These are phyloP conservation scores for Drosophila setifemur DNA, from an alignment of 1,140 invertebrate species.

Conservation along the genomic window DNA sequence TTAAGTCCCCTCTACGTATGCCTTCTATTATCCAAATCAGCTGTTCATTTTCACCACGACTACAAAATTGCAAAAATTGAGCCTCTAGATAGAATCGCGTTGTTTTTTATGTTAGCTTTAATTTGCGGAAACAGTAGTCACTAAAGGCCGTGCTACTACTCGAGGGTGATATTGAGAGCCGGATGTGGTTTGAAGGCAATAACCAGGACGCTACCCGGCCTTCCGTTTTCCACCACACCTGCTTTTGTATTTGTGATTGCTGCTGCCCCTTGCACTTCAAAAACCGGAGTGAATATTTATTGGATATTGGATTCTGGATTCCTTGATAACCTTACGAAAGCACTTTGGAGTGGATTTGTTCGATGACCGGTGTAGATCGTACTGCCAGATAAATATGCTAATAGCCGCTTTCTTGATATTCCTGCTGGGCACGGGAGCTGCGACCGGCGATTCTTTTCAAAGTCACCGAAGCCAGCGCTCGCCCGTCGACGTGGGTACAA, in stretches of 20 bases:
- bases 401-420: slow-evolving; percentile 7
- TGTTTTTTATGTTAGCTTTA: not conserved
- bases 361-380: not conserved
- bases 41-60: no score
- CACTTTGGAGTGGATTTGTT: not conserved
- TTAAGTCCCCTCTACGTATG: no score
- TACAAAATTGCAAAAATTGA: not conserved
- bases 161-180: not conserved
- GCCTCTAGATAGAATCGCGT: no score
- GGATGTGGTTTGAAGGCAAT: not conserved
- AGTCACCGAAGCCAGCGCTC: slow-evolving; percentile 9
- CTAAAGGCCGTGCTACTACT: not conserved
- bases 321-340: not conserved
- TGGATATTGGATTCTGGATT: not conserved
- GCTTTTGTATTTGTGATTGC: not conserved
- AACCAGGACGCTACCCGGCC: not conserved
- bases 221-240: not conserved
- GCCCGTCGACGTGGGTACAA: slow-evolving; percentile 4
- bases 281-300: not conserved
- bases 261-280: not conserved
- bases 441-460: not conserved
- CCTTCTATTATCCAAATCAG: no score
- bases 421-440: not conserved
- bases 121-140: not conserved
- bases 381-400: slow-evolving; percentile 12